These are phyloP conservation scores for Listronotus bonariensis DNA, from an alignment of 1,140 invertebrate genomes.

Conservation along the genomic window DNA sequence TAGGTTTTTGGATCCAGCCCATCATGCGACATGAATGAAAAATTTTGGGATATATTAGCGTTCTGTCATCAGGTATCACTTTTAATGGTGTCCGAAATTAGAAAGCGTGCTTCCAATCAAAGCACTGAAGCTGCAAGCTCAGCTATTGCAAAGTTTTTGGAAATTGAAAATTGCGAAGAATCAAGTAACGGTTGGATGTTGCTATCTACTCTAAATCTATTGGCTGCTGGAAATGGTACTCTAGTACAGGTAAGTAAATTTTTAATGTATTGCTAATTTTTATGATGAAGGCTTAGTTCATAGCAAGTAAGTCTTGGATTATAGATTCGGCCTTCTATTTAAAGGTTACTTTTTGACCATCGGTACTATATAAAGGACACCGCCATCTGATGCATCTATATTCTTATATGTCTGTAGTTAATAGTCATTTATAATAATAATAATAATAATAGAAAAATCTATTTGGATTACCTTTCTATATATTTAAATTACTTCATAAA, in stretches of 20 bases:
- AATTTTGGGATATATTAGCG: conserved; percentile 90
- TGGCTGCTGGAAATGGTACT: conserved; percentile 81
- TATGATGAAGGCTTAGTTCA: too few species aligned
- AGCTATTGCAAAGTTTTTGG: conserved; percentile 94
- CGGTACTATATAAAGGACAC: too few species aligned
- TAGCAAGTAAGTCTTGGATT: too few species aligned
- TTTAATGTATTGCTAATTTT: too few species aligned
- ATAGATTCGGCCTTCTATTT: too few species aligned
- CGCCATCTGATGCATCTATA: too few species aligned
- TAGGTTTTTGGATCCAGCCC: conserved; percentile 91
- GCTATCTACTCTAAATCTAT: conserved; percentile 86
- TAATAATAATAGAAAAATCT: too few species aligned
- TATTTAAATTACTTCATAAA: too few species aligned
- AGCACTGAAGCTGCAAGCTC: conserved; percentile 94
- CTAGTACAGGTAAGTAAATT: conserved; percentile 65
- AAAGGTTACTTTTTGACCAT: too few species aligned
- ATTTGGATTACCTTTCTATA: background rate
- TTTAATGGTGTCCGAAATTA: conserved; percentile 93
- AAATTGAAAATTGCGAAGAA: conserved; percentile 90
- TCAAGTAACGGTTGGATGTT: conserved; percentile 97
- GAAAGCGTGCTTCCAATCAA: conserved; percentile 91
- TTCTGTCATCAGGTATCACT: conserved; percentile 94
- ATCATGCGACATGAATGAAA: conserved; percentile 91
- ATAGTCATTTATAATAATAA: too few species aligned
- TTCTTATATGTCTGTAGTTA: too few species aligned